phyloP scores from a whole-genome alignment of 1,140 invertebrate genomes.

The Drosophila virilis region DNA sequence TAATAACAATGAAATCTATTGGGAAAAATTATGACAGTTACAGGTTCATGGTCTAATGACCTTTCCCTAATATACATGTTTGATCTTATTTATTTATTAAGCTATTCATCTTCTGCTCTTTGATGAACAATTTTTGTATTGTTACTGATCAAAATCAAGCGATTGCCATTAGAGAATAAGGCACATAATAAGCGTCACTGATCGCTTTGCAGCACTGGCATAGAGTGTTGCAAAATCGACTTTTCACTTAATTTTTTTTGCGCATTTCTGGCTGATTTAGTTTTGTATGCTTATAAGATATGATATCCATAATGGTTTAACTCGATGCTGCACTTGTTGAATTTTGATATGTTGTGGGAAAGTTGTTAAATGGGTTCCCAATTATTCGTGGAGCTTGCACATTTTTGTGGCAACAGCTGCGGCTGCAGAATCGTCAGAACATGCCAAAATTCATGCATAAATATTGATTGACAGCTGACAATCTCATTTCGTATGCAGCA shows the following conservation, averaged over 20 bases:
- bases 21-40: too few relatives aligned
- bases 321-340: slow-evolving; percentile 46
- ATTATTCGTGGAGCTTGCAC: slow-evolving; percentile 15
- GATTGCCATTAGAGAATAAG: too few relatives aligned
- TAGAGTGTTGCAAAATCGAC: not conserved
- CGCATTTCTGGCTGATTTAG: slow-evolving; percentile 30
- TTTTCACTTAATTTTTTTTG: slow-evolving; percentile 2
- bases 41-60: too few relatives aligned
- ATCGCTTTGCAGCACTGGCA: not conserved
- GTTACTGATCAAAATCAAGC: too few relatives aligned
- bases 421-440: slow-evolving; percentile 7
- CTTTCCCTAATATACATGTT: too few relatives aligned
- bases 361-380: slow-evolving; percentile 33
- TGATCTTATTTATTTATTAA: too few relatives aligned
- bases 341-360: slow-evolving; percentile 56
- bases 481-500: slow-evolving; percentile 56
- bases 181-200: too few relatives aligned
- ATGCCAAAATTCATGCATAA: slow-evolving; percentile 9
- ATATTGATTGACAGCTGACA: slow-evolving; percentile 41
- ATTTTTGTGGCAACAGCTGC: slow-evolving; percentile 28
- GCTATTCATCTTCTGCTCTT: too few relatives aligned
- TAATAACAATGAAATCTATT: too few relatives aligned
- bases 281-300: slow-evolving; percentile 38
- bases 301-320: slow-evolving; percentile 24
- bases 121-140: too few relatives aligned